phyloP scores from a whole-genome alignment of 1,140 invertebrate genomes.

The Trichonephila inaurata region DNA sequence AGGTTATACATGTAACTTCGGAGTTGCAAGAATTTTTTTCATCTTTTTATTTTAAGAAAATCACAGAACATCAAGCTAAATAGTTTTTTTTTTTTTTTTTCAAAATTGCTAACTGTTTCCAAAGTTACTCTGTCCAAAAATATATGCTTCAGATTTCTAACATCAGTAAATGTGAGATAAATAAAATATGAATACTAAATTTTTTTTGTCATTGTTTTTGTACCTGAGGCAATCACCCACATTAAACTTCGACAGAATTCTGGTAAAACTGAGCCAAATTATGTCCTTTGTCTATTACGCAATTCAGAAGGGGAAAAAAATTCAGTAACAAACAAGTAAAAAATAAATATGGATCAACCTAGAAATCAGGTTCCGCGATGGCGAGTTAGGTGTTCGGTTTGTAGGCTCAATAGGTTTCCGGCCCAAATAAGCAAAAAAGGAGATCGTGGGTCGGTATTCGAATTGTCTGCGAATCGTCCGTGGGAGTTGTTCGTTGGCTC shows the following conservation, averaged over 20 bases:
- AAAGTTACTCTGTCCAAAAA: too few relatives aligned
- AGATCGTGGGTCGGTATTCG: slow-evolving; percentile 28
- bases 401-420: slow-evolving; percentile 56
- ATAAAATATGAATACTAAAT: too few relatives aligned
- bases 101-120: too few relatives aligned
- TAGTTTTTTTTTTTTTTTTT: too few relatives aligned
- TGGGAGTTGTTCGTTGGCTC: slow-evolving; percentile 8
- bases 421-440: slow-evolving; percentile 32
- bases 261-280: neutral
- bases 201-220: too few relatives aligned
- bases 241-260: neutral
- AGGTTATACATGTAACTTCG: too few relatives aligned
- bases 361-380: neutral
- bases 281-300: neutral
- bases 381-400: neutral
- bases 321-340: neutral
- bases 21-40: too few relatives aligned
- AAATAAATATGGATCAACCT: neutral
- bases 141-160: too few relatives aligned
- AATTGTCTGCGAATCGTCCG: slow-evolving; percentile 31
- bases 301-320: neutral
- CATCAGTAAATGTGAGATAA: too few relatives aligned
- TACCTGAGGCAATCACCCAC: too few relatives aligned
- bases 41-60: too few relatives aligned
- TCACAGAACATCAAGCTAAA: too few relatives aligned